phyloP scores from a whole-genome alignment of 2,888 invertebrate species.

The Brachyopa scutellaris region DNA sequence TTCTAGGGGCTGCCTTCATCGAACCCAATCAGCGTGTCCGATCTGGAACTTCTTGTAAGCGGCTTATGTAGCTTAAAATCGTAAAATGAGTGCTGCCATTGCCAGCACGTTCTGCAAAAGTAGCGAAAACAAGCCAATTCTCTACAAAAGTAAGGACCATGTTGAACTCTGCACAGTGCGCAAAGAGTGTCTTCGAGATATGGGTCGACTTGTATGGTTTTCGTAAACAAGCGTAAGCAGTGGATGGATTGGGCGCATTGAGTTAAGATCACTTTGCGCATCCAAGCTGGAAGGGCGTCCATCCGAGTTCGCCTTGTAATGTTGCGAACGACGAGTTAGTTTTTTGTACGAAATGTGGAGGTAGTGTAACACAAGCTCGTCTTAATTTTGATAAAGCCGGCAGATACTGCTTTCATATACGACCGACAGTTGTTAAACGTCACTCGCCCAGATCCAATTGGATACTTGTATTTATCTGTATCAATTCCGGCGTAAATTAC shows the following conservation, averaged over 20 bases:
- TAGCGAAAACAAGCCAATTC: constrained; percentile 95
- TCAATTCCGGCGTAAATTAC: constrained; percentile 98
- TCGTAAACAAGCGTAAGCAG: too few relatives aligned
- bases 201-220: constrained; percentile 98
- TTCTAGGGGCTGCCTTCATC: constrained; percentile 75
- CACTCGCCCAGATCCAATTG: constrained; percentile 98
- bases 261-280: too few relatives aligned
- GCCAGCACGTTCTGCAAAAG: constrained; percentile 97
- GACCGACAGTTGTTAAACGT: constrained; percentile 96
- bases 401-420: constrained; percentile 96
- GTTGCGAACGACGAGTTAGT: too few relatives aligned
- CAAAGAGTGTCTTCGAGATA: constrained; percentile 98
- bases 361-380: too few relatives aligned
- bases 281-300: too few relatives aligned
- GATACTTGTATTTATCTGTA: constrained; percentile 98
- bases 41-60: constrained; percentile 89
- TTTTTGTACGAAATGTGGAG: too few relatives aligned
- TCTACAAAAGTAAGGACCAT: constrained; percentile 98
- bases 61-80: constrained; percentile 88
- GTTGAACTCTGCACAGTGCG: constrained; percentile 93
- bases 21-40: constrained; percentile 81
- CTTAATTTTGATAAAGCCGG: constrained; percentile 96
- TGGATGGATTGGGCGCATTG: too few relatives aligned
- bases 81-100: constrained; percentile 90
- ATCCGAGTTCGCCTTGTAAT: too few relatives aligned